Percentiles rank a stretch among this genome's conserved stretches.
Conservation (phyloP, 2,797 vertebrate genomes). For the Gambelia wislizenii region DNA sequence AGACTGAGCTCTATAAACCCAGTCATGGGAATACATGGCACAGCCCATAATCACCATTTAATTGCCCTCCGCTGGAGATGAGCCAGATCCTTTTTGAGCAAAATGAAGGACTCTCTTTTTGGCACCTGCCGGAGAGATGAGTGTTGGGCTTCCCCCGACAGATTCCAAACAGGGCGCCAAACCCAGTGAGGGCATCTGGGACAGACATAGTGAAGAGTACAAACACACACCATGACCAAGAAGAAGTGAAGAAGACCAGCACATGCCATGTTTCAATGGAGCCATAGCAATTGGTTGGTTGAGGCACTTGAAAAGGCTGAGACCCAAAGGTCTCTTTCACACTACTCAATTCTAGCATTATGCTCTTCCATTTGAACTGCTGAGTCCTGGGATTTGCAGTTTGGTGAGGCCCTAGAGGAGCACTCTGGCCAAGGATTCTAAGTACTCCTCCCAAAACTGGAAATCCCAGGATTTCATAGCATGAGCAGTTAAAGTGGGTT, state of each 20-base stretch:
- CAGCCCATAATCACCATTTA: constrained; percentile 38
- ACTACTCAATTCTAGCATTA: neutral
- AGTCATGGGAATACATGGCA: constrained; percentile 41
- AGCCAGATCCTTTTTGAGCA: constrained; percentile 11
- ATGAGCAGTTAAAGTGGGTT: too few relatives aligned
- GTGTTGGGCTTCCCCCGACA: constrained; percentile 49
- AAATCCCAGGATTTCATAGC: too few relatives aligned
- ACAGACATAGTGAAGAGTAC: neutral
- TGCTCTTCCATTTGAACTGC: neutral
- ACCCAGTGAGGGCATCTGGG: too few relatives aligned
- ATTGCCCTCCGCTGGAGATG: constrained; percentile 34
- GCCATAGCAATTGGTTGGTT: fast-evolving
- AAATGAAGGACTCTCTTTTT: neutral
- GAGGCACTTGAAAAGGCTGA: neutral
- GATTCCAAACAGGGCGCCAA: constrained; percentile 11
- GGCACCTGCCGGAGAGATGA: neutral
- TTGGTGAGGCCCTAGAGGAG: too few relatives aligned
- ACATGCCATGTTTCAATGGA: neutral
- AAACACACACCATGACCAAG: constrained; percentile 43
- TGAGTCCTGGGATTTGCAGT: too few relatives aligned
- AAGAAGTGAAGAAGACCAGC: constrained; percentile 30
- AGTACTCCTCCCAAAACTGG: too few relatives aligned
- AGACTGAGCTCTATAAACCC: constrained; percentile 11
- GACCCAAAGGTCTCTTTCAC: neutral
- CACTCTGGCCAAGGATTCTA: too few relatives aligned